Evolutionary conservation across 2,113 vertebrate genomes (phyloP).

Genomic region (Ceuthmochares aereus): DNA sequence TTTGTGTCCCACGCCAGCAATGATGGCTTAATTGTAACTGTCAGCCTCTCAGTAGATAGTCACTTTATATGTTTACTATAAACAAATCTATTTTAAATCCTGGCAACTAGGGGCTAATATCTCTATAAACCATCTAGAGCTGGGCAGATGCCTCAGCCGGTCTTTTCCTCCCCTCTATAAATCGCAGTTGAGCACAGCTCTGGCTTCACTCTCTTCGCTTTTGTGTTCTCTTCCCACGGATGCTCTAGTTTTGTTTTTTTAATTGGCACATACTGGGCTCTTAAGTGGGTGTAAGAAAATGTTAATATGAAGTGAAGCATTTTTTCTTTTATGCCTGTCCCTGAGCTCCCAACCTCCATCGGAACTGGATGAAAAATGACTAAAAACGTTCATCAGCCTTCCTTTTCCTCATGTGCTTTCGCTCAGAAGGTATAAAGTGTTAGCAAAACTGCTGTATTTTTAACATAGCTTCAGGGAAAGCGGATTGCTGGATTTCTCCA

Average conservation of each 20-base stretch:
- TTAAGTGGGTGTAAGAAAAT: neutral
- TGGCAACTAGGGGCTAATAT: neutral
- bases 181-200: neutral
- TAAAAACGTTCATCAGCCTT: neutral
- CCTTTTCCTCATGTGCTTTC: neutral
- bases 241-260: neutral
- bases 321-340: neutral
- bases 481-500: neutral
- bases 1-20: neutral
- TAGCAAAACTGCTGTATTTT: neutral
- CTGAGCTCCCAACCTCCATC: neutral
- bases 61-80: neutral
- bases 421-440: rapidly evolving
- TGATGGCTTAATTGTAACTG: neutral
- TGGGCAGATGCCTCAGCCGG: neutral
- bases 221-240: neutral
- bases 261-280: neutral
- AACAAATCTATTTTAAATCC: neutral
- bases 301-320: neutral
- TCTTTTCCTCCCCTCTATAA: neutral
- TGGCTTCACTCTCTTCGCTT: rapidly evolving
- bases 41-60: neutral
- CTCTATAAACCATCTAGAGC: neutral
- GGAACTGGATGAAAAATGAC: neutral
- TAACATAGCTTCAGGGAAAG: neutral